Percentiles rank a stretch among this genome's conserved stretches.
phyloP scores from a whole-genome alignment of 2,113 vertebrate species.

The Podarcis muralis region DNA sequence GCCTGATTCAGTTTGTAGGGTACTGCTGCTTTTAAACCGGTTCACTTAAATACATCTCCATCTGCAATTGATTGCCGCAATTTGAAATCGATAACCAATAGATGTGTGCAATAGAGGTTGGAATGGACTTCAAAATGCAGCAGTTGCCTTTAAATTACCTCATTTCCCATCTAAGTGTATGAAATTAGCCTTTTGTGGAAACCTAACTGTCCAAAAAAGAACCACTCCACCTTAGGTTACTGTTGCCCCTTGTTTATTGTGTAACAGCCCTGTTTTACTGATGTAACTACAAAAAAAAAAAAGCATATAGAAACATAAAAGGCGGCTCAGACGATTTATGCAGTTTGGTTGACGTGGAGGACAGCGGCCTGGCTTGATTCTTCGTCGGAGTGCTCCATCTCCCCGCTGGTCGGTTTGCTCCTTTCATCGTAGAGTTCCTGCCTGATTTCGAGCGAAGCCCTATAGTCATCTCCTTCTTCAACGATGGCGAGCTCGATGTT shows the following conservation, averaged over 20 bases:
- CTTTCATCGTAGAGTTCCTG: constrained; percentile 64
- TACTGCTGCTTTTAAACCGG: not conserved
- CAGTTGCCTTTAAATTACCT: not conserved
- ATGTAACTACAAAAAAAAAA: not conserved
- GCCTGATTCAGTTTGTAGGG: not conserved
- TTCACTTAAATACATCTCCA: constrained; percentile 13
- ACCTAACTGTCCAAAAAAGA: not conserved
- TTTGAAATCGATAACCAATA: not conserved
- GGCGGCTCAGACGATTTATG: not conserved
- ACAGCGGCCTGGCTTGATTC: constrained; percentile 63
- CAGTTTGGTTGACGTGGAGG: constrained; percentile 74
- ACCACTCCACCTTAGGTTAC: not conserved
- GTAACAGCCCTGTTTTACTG: not conserved
- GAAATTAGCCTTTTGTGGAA: constrained; percentile 15
- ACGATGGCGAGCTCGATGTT: constrained; percentile 78
- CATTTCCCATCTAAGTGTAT: not conserved
- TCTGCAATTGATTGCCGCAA: constrained; percentile 21
- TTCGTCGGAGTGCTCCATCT: constrained; percentile 60
- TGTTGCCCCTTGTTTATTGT: not conserved
- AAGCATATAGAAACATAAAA: rapidly evolving
- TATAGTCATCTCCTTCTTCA: constrained; percentile 74
- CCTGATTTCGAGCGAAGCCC: constrained; percentile 52
- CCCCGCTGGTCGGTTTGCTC: not conserved
- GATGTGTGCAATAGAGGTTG: not conserved
- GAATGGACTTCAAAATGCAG: not conserved